phyloP scores from a whole-genome alignment of 2,888 invertebrate species.

The Eupelmus urozonus region DNA sequence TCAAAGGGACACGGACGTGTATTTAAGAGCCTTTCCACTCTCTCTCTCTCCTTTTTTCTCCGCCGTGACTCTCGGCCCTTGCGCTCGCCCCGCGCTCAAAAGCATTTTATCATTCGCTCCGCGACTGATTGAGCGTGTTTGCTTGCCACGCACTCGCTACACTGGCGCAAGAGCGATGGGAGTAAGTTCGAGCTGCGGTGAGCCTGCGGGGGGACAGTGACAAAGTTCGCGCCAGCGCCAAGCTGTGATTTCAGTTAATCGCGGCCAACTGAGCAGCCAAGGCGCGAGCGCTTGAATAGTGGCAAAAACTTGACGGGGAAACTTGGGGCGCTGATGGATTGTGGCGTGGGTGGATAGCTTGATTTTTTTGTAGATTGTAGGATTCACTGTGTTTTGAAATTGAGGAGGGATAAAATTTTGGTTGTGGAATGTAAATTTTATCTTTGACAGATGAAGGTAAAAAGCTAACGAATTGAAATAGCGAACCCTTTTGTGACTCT shows the following conservation, averaged over 20 bases:
- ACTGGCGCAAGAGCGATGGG: constrained; percentile 8
- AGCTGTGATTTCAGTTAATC: constrained; percentile 53
- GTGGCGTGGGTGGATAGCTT: too few species aligned
- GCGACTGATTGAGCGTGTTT: constrained; percentile 28
- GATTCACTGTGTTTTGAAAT: too few species aligned
- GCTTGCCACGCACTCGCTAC: too few species aligned
- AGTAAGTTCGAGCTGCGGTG: background rate
- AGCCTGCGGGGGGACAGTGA: constrained; percentile 44
- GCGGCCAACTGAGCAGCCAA: background rate
- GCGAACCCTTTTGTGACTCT: too few species aligned
- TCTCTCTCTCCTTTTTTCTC: background rate
- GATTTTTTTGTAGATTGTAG: too few species aligned
- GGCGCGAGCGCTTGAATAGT: too few species aligned
- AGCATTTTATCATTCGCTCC: constrained; percentile 8
- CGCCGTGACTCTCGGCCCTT: background rate
- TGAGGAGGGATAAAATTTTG: too few species aligned
- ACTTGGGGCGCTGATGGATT: too few species aligned
- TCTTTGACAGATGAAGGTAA: background rate
- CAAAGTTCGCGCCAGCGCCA: constrained; percentile 39
- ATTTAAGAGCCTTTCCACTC: too few species aligned
- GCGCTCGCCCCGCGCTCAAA: background rate
- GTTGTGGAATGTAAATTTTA: too few species aligned
- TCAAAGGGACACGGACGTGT: too few species aligned
- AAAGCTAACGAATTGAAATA: background rate
- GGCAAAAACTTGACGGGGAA: too few species aligned